Conservation (phyloP, 1,140 invertebrate species). For the Ladona fulva region DNA sequence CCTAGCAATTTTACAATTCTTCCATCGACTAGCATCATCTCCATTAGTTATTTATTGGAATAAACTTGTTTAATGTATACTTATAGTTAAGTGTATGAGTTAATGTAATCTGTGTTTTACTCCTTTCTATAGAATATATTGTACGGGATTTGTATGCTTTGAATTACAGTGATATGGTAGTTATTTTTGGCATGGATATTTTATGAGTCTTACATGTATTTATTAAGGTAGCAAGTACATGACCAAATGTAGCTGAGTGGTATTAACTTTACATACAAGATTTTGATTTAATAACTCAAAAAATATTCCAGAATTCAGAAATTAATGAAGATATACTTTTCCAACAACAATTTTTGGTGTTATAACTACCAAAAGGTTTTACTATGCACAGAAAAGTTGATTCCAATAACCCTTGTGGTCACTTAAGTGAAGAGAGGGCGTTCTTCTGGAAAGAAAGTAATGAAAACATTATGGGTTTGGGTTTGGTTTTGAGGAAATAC, state of each 20-base stretch:
- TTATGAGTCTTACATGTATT: no score
- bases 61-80: not conserved
- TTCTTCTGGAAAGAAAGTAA: not conserved
- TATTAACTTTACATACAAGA: not conserved
- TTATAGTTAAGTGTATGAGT: no score
- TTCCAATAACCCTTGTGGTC: not conserved
- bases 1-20: not conserved
- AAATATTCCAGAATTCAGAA: not conserved
- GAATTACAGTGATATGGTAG: no score
- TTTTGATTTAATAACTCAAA: not conserved
- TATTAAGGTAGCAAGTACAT: no score
- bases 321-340: not conserved
- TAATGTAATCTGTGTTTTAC: no score
- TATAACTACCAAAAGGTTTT: not conserved
- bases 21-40: not conserved
- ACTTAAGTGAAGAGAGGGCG: not conserved
- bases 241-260: no score
- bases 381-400: not conserved
- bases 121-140: no score
- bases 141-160: no score
- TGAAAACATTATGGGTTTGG: not conserved
- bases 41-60: conserved; percentile 5
- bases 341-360: not conserved
- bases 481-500: not conserved
- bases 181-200: no score